Evolutionary conservation across 1,140 invertebrate genomes (phyloP).

Genomic region (Drosophila melanogaster): Release_6_plus_ISO1_MT NT_033777.3:31522501-31523000

Average conservation of each 20-base stretch:
- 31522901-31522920: slow-evolving; percentile 28
- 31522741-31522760: not conserved
- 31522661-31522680: slow-evolving; percentile 13
- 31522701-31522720: slow-evolving; percentile 47
- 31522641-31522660: slow-evolving; percentile 36
- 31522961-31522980: slow-evolving; percentile 67
- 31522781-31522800: slow-evolving; percentile 37
- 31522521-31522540: slow-evolving; percentile 39
- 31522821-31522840: slow-evolving; percentile 2
- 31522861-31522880: slow-evolving; percentile 56
- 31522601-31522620: slow-evolving; percentile 48
- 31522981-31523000: slow-evolving; percentile 48
- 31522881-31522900: slow-evolving; percentile 22
- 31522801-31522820: not conserved
- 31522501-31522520: slow-evolving; percentile 58
- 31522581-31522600: slow-evolving; percentile 56
- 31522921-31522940: slow-evolving; percentile 63
- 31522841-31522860: not conserved
- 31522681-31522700: slow-evolving; percentile 50
- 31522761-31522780: slow-evolving; percentile 41
- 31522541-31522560: slow-evolving; percentile 9
- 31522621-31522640: slow-evolving; percentile 51
- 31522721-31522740: slow-evolving; percentile 45
- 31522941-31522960: slow-evolving; percentile 74
- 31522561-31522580: slow-evolving; percentile 63